These are phyloP conservation scores for Musca vetustissima DNA, from an alignment of 1,140 invertebrate genomes.

Conservation along the genomic window DNA sequence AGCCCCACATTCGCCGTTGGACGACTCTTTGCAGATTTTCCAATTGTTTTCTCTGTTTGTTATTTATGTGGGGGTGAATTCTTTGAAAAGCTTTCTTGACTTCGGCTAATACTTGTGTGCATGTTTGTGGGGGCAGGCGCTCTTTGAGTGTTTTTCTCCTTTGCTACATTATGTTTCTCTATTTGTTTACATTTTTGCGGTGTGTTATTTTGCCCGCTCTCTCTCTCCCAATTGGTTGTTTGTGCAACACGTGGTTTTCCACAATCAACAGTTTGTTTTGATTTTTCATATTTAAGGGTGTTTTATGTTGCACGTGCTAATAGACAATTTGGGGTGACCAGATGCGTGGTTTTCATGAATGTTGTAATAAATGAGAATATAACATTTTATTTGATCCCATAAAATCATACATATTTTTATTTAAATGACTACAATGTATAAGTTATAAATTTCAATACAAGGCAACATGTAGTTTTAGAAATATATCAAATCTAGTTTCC, in stretches of 20 bases:
- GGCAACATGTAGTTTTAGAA: too few relatives aligned
- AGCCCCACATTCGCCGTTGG: slow-evolving; percentile 4
- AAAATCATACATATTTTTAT: too few relatives aligned
- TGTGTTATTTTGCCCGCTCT: not conserved
- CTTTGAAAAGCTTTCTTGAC: not conserved
- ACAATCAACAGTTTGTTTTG: slow-evolving; percentile 7
- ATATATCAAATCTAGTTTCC: too few relatives aligned
- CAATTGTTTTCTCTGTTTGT: not conserved
- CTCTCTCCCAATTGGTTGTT: too few relatives aligned
- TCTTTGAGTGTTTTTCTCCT: not conserved
- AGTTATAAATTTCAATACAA: too few relatives aligned
- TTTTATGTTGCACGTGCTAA: not conserved
- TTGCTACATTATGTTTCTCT: not conserved
- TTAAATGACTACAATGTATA: too few relatives aligned
- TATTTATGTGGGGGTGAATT: not conserved
- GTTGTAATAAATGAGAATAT: too few relatives aligned
- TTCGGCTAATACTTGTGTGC: not conserved
- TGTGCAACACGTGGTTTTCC: slow-evolving; percentile 8
- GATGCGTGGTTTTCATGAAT: too few relatives aligned
- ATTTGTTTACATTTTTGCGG: not conserved
- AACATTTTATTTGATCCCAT: too few relatives aligned
- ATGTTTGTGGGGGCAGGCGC: not conserved
- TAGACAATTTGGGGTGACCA: not conserved
- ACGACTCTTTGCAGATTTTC: slow-evolving; percentile 4
- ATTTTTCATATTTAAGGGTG: not conserved